Base-by-base conservation (phyloP, 2,797 vertebrate genomes). In the Sciurus carolinensis region DNA sequence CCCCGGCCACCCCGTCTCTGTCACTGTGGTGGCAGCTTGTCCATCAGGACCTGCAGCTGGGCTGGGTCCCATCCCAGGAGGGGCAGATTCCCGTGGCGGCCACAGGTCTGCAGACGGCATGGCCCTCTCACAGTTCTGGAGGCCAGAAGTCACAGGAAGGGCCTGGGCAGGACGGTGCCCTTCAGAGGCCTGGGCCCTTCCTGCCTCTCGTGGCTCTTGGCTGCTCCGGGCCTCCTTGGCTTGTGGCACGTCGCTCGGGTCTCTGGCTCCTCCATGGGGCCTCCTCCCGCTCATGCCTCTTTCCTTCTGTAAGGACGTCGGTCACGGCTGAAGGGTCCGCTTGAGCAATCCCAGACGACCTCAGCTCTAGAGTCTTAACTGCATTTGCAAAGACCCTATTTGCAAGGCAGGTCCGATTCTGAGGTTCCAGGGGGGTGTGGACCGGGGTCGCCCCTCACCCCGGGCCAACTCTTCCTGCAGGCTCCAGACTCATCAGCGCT, bases 161-260 rank as follows among this genome's bases (percentile, higher is more conserved):
- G 59, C 1, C 20, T 26, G 59, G 59, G 24, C 59, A 26, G 54
- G 54, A 20, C 20, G 22, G 54, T 24, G 59, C 22, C 59, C 24
- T 54, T 15, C 52, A 13, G 28, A 0, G 0, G 14, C 52, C 20
- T 11, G 39, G 7, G 0, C 33, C 66, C 15, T 13, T n/a, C n/a
- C 67, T 12, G n/a, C 44, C 28, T 24, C n/a, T 28, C 15, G n/a
- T 52, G 2, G 42, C 42, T 52, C 22, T 10, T 1, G 18, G 42
- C 15, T 18, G 3, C n/a, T 33, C 44, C 11, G 0, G 28, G 50
- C 0, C 1, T 14, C 66, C 33, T 33, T n/a, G n/a, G 54, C 39
- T 26, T 6, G 0, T 52, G 30, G 5, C 7, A 30, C 3, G 0
- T 11, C 24, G 24, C 52, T 17, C 12, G 26, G 5, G 39, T 11